Evolutionary conservation across 1,140 invertebrate genomes (phyloP), one percentile per base, ranked within the genome.

Genomic region (Megathymus violae): DNA sequence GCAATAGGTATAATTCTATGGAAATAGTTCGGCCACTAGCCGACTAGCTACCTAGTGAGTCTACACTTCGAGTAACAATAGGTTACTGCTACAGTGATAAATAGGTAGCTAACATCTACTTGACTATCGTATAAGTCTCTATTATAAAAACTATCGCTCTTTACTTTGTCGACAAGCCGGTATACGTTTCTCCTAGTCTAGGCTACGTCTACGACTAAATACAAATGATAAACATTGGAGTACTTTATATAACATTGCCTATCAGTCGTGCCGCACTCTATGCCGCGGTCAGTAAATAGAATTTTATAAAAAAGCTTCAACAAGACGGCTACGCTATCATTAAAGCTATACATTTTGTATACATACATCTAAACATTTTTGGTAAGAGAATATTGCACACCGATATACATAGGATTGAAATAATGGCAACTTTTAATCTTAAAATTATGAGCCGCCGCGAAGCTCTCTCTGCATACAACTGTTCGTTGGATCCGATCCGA

Each of bases 291-390:
- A 82, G 77, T 88, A 85, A 88, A 88, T 89, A 89, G 82, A 90
- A 80, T 89, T 88, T 90, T 87, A 81, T 87, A 90, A 83, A 89
- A 88, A 90, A 90, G 86, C 88, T 78, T 88, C 79, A 90, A 89
- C 85, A 88, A 90, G 86, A 89, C 86, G 79, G 78, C 85, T 89
- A 90, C 80, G 67, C 86, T 88, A 88, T 82, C 69, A 75, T 89
- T 90, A 88, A 83, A 88, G 83, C 83, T 90, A 87, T 82, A 85
- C 78, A 85, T 31, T 85, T 88, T 88, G 84, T 90, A 86, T 87
- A 90, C 81, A 82, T 86, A 88, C 78, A 71, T 76, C 87, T 85
- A 87, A 89, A 85, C 85, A 67, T 79, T 69, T 82, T 85, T 78
- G 70, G 77, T 91, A 89, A 77, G 82, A 88, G 86, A 87, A 87